Evolutionary conservation across 2,113 vertebrate genomes (phyloP).

Genomic region (Cygnus atratus): DNA sequence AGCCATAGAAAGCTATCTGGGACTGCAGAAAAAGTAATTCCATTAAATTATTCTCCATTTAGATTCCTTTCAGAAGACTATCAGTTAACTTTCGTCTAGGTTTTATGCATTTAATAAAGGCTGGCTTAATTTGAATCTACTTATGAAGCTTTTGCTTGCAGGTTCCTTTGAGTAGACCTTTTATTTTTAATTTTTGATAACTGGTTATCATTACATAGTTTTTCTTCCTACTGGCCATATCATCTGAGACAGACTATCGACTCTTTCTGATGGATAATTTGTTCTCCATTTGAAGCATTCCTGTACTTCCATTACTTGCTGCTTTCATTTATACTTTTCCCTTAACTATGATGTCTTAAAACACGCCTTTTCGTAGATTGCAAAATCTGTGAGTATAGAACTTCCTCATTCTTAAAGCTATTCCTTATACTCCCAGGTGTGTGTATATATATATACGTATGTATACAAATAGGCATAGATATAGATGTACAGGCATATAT

Average conservation of each 20-base stretch:
- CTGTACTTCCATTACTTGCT: not conserved
- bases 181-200: not conserved
- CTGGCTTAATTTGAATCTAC: not conserved
- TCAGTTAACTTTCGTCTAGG: not conserved
- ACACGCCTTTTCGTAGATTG: not conserved
- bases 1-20: not conserved
- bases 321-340: not conserved
- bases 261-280: not conserved
- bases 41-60: not conserved
- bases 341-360: not conserved
- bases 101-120: not conserved
- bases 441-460: too few relatives aligned
- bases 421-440: not conserved
- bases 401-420: not conserved
- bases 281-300: not conserved
- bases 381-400: not conserved
- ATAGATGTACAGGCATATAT: not conserved
- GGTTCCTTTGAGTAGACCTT: not conserved
- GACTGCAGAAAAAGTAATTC: not conserved
- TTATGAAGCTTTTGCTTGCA: not conserved
- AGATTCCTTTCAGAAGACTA: not conserved
- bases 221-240: not conserved
- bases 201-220: not conserved
- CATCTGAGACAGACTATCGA: not conserved
- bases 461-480: not conserved